A percentile compares a stretch with the other conserved stretches of the same genome.
Conservation (phyloP, 2,797 vertebrate species). For the Chromis chromis region DNA sequence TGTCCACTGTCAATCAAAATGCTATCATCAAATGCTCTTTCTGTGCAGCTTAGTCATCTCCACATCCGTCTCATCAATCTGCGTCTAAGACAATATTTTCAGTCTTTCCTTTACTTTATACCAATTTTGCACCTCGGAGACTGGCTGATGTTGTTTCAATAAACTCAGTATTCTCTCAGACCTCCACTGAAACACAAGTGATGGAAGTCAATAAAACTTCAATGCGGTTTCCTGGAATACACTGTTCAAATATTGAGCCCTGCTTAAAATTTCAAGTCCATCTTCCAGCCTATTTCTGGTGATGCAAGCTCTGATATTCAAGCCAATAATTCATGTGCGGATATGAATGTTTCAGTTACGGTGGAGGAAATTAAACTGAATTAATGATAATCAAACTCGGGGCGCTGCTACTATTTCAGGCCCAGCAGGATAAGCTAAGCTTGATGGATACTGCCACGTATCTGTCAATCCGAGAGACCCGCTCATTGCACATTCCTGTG, state of each 20-base stretch:
- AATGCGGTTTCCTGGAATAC: conserved; percentile 69
- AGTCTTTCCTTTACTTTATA: conserved; percentile 53
- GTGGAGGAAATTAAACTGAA: conserved; percentile 83
- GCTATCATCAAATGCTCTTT: conserved; percentile 5
- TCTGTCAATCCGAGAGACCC: conserved; percentile 27
- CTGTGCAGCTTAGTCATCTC: conserved; percentile 22
- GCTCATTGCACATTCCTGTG: conserved; percentile 35
- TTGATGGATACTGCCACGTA: conserved; percentile 20
- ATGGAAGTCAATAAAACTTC: conserved; percentile 73
- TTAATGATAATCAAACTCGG: conserved; percentile 76
- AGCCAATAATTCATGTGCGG: conserved; percentile 75
- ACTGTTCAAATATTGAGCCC: conserved; percentile 74
- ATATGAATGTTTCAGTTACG: conserved; percentile 83
- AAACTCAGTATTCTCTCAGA: conserved; percentile 62
- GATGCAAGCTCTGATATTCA: conserved; percentile 73
- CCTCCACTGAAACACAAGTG: conserved; percentile 69
- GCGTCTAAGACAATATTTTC: conserved; percentile 44
- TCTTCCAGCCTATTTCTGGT: conserved; percentile 52
- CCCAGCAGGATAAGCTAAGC: conserved; percentile 35
- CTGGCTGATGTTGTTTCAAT: conserved; percentile 59
- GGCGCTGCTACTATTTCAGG: conserved; percentile 68
- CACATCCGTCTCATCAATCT: conserved; percentile 40
- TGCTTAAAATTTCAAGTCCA: conserved; percentile 75
- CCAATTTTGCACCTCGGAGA: conserved; percentile 51
- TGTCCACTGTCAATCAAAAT: conserved; percentile 3